These are phyloP conservation scores for Trichosurus vulpecula DNA, from an alignment of 2,797 vertebrate species.

Conservation along the genomic window DNA sequence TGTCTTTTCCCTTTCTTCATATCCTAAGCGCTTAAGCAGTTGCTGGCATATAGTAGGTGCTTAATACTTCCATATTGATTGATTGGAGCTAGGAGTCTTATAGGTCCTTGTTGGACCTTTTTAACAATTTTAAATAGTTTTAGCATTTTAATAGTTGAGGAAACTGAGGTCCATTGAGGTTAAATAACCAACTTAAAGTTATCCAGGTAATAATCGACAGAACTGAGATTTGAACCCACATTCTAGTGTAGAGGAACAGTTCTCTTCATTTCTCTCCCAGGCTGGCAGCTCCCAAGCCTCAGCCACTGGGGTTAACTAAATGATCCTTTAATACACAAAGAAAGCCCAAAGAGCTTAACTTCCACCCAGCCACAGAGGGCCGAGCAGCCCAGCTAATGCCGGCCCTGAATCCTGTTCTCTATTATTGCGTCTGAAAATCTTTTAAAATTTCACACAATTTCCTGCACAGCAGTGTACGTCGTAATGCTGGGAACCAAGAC, in stretches of 20 bases:
- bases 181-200: neutral
- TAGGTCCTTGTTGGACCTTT: neutral
- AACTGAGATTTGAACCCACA: neutral
- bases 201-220: neutral
- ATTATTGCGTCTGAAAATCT: constrained; percentile 92
- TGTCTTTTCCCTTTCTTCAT: neutral
- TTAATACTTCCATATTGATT: neutral
- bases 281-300: constrained; percentile 79
- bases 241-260: constrained; percentile 70
- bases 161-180: neutral
- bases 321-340: constrained; percentile 86
- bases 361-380: constrained; percentile 81
- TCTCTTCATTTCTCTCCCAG: constrained; percentile 78
- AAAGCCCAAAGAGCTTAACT: constrained; percentile 85
- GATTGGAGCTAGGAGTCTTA: neutral
- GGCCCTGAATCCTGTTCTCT: constrained; percentile 84
- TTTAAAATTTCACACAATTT: constrained; percentile 99
- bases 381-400: constrained; percentile 80
- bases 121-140: no score
- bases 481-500: constrained; percentile 97
- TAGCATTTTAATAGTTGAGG: neutral
- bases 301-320: constrained; percentile 85
- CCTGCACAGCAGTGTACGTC: constrained; percentile 97
- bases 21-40: neutral
- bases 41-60: neutral